Base-by-base conservation (phyloP, 2,113 vertebrate genomes). In the Cephalopholis sonnerati region DNA sequence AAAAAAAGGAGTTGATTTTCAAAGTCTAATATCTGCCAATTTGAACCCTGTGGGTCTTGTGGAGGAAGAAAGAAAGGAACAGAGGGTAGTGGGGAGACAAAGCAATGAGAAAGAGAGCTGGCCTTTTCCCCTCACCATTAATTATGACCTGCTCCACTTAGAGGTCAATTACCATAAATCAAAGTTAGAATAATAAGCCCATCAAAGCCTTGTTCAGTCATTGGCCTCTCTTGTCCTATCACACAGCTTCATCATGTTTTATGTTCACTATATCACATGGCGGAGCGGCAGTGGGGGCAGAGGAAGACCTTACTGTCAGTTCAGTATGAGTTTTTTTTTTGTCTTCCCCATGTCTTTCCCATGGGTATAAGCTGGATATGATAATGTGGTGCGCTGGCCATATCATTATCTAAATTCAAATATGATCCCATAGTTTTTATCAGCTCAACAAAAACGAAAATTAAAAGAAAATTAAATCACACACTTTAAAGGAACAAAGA, bases 151-250 rank as follows among this genome's bases (percentile, higher is more conserved):
- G 79, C 69, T 87, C 70, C 67, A 81, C 77, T 80, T 24, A 79
- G 83, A 85, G 86, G 81, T 90, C 88, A 89, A 81, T 87, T 27
- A 79, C 67, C 66, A 77, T 87, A 87, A 87, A 90, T 85, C 84
- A 85, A 73, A 87, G 63, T 73, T 85, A 68, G 8, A 79, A 87
- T 87, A 85, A 92, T 84, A 81, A 87, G 78, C 72, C 77, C 82
- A 48, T 90, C 76, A 87, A 88, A 86, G 41, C 73, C 81, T 85
- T 83, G 84, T 82, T 68, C 74, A 87, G 86, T 91, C 90, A 88
- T 91, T 82, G 93, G 93, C 90, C 91, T 90, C 64, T 83, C 67
- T 62, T 77, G 82, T 92, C 90, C 73, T 75, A 84, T 92, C 76
- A 50, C 87, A 83, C 67, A 81, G 72, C 80, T 83, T 75, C 79